Evolutionary conservation across 2,797 vertebrate genomes (phyloP).

Genomic region (Neosilurus mollespiculum): DNA sequence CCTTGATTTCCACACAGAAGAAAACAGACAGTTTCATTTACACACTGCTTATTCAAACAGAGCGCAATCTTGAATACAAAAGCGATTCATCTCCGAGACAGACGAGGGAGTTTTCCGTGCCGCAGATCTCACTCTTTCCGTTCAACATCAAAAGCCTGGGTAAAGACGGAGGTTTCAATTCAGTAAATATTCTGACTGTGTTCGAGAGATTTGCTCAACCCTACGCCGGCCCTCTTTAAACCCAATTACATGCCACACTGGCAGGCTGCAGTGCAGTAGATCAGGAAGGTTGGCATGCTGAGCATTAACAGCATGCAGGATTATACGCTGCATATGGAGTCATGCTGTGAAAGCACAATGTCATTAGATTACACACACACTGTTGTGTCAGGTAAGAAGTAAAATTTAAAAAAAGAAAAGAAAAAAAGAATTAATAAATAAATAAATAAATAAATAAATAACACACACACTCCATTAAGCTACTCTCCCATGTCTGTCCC

Average conservation of each 20-base stretch:
- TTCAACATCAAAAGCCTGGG: constrained; percentile 10
- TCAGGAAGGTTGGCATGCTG: constrained; percentile 30
- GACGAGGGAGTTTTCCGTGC: constrained; percentile 11
- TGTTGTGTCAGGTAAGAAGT: neutral
- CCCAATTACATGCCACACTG: constrained; percentile 55
- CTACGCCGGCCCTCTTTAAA: constrained; percentile 38
- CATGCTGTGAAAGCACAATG: constrained; percentile 26
- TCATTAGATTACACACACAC: constrained; percentile 20
- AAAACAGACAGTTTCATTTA: neutral
- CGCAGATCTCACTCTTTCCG: constrained; percentile 1
- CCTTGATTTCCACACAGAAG: neutral
- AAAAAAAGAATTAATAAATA: neutral
- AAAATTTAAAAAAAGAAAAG: neutral
- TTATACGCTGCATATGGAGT: constrained; percentile 27
- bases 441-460: neutral
- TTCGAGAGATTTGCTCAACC: neutral
- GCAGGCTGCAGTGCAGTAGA: constrained; percentile 47
- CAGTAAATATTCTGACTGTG: neutral
- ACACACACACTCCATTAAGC: constrained; percentile 24
- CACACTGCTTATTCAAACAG: constrained; percentile 9
- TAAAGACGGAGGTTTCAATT: constrained; percentile 26
- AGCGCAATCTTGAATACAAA: neutral
- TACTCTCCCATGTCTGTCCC: neutral
- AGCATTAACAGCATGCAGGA: constrained; percentile 28
- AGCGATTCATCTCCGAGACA: constrained; percentile 1